Evolutionary conservation across 2,888 invertebrate genomes (phyloP), one percentile per base, ranked within the genome.

Genomic region (Serripes groenlandicus): DNA sequence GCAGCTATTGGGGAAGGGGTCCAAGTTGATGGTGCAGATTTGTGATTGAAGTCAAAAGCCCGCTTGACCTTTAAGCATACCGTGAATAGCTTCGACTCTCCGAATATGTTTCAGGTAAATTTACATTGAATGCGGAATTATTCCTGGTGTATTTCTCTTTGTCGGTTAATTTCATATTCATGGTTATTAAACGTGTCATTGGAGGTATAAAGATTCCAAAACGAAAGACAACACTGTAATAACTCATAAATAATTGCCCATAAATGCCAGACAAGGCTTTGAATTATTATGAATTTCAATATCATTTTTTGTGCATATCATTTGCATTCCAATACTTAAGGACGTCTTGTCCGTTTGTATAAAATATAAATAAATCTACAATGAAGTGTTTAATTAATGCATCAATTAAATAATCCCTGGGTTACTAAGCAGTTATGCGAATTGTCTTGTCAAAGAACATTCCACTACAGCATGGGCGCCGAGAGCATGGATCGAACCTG

Each of bases 211-310:
- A 66, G 7, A 42, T 66, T 42, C 66, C 42, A 66, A 66, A 34
- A 35, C 37, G 28, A 66, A 66, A 42, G 66, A 66, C 35, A 66
- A 1, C 28, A n/a, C 0, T n/a, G 35, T 15, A 37, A 66, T 66
- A 5, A 35, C 66, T 23, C 42, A 15, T 15, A 42, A 37, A n/a
- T 42, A 35, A 66, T 34, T 3, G 66, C 42, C 66, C 35, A 66
- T 66, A 66, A 66, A 66, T 66, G 66, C 34, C 66, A 66, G 34
- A 23, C 42, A n/a, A 26, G 42, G 35, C 66, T 66, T 56, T 66
- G 23, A 66, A 42, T 42, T 42, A 66, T 62, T 32, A 62, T 62
- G 32, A 62, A 62, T 62, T 62, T 62, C 62, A 32, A 62, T 21
- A 62, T 32, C 15, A 32, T 62, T 30, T 58, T 62, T 62, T 62